phyloP scores from a whole-genome alignment of 2,888 invertebrate genomes.

The Acleris cristana region DNA sequence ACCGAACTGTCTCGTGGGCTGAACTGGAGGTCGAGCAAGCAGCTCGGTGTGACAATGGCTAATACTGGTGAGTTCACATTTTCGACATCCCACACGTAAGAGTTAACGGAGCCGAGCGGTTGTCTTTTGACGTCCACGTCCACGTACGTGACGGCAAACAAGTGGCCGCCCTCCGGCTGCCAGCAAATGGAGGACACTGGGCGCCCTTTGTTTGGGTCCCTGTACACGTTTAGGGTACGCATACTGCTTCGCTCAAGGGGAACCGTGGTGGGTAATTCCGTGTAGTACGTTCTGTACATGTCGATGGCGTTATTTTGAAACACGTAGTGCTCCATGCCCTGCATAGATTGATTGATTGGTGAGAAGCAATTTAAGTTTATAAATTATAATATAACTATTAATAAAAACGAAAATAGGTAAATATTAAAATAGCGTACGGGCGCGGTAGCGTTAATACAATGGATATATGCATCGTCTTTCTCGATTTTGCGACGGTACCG shows the following conservation, averaged over 20 bases:
- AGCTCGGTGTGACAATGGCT: constrained; percentile 86
- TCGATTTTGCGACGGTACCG: constrained; percentile 91
- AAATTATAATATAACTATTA: no score
- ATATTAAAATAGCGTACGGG: constrained; percentile 49
- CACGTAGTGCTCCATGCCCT: constrained; percentile 93
- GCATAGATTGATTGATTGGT: constrained; percentile 32
- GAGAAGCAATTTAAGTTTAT: neutral
- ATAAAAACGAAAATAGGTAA: neutral
- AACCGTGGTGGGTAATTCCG: constrained; percentile 86
- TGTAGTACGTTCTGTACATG: constrained; percentile 95
- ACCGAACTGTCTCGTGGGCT: constrained; percentile 90
- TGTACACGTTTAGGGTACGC: constrained; percentile 93
- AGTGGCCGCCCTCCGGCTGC: constrained; percentile 92
- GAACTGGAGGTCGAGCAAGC: constrained; percentile 91
- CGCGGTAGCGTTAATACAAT: constrained; percentile 83
- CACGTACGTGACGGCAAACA: constrained; percentile 92
- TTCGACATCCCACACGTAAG: constrained; percentile 95
- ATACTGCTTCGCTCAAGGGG: constrained; percentile 86
- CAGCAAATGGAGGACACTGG: constrained; percentile 92
- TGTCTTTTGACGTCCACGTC: constrained; percentile 88
- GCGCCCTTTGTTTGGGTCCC: constrained; percentile 85
- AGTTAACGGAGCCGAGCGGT: constrained; percentile 56
- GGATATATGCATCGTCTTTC: constrained; percentile 90
- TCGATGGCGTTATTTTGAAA: constrained; percentile 96
- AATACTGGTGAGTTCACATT: constrained; percentile 91